Evolutionary conservation across 2,113 vertebrate species (phyloP).

Genomic region (Gallinago jamesoni): DNA sequence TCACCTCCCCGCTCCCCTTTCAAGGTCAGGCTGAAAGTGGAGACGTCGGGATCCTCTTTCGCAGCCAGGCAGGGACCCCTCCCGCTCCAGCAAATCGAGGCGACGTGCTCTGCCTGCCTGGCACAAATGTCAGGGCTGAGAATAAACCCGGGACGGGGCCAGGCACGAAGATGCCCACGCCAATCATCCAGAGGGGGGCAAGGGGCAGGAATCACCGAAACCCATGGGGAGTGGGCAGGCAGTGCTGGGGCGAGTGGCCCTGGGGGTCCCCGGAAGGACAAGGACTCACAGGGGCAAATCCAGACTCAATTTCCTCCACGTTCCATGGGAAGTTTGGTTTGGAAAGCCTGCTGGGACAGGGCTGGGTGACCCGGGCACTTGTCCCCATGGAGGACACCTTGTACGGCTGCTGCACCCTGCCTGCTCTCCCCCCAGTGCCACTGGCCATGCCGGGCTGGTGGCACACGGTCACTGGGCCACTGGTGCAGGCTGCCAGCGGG

Average conservation of each 20-base stretch:
- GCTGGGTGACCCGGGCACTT: not conserved
- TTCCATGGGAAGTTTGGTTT: rapidly evolving
- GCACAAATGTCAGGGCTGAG: conserved; percentile 63
- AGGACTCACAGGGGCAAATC: rapidly evolving
- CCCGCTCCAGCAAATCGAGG: not conserved
- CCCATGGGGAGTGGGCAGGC: rapidly evolving
- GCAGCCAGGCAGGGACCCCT: not conserved
- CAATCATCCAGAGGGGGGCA: not conserved
- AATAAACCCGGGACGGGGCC: conserved; percentile 29
- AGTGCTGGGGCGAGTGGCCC: not conserved
- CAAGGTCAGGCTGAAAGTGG: conserved; percentile 58
- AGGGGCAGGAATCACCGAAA: not conserved
- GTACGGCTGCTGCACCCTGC: not conserved
- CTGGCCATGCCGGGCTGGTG: rapidly evolving
- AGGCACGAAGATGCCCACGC: not conserved
- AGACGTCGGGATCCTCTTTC: conserved; percentile 41
- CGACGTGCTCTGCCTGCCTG: not conserved
- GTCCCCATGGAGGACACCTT: not conserved
- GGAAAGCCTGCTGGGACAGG: not conserved
- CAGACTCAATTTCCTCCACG: rapidly evolving
- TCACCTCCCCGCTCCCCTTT: not conserved
- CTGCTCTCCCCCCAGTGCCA: not conserved
- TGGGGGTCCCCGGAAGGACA: not conserved
- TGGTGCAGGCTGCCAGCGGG: not conserved
- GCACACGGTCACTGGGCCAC: rapidly evolving